Conservation (phyloP, 2,888 invertebrate genomes). For the Spialia ferax region DNA sequence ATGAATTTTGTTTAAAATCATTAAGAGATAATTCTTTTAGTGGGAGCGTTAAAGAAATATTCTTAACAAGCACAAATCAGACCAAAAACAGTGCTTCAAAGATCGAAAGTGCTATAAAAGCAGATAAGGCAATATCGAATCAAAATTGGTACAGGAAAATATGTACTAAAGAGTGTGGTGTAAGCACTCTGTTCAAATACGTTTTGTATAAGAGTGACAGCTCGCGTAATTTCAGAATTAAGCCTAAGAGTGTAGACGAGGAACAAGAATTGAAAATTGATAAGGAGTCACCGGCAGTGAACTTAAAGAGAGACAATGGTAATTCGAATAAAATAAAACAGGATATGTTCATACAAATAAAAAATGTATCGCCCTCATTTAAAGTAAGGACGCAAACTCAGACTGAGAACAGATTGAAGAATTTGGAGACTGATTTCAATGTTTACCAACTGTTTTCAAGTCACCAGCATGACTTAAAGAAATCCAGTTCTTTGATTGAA, state of each 20-base stretch:
- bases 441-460: constrained; percentile 59
- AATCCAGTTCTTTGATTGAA: constrained; percentile 56
- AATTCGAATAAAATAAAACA: constrained; percentile 45
- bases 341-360: constrained; percentile 56
- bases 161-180: constrained; percentile 54
- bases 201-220: constrained; percentile 48
- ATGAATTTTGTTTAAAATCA: constrained; percentile 6
- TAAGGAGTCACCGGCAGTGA: constrained; percentile 34
- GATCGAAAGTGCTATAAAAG: constrained; percentile 39
- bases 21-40: neutral
- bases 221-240: constrained; percentile 44
- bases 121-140: constrained; percentile 54
- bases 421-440: constrained; percentile 53
- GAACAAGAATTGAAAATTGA: constrained; percentile 22
- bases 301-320: constrained; percentile 29
- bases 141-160: constrained; percentile 52
- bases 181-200: constrained; percentile 55
- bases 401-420: constrained; percentile 52
- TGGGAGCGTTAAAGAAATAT: neutral
- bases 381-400: constrained; percentile 62
- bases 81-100: constrained; percentile 38
- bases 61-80: constrained; percentile 41
- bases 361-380: constrained; percentile 51
- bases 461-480: constrained; percentile 49
- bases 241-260: constrained; percentile 32